Base-by-base conservation (phyloP, 2,797 vertebrate genomes). In the Amblyraja radiata region DNA sequence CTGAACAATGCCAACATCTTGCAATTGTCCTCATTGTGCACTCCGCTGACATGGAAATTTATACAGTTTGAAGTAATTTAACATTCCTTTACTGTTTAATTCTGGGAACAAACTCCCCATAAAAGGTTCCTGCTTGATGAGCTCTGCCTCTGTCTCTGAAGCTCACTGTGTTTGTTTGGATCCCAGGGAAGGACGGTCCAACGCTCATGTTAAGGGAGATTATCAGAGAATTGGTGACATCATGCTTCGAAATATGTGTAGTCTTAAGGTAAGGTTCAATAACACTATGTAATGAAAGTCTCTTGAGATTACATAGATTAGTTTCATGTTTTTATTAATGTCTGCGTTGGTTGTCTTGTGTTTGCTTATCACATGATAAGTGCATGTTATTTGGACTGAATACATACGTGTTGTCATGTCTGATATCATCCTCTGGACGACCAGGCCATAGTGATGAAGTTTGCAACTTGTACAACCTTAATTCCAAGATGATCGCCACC, bases 151-250 rank as follows among this genome's bases (percentile, higher is more conserved):
- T 25, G 16, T 6, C 0, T 7, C 21, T 14, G 10, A 7, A 71
- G 7, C 0, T 76, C 39, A 54, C 13, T 92, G 68, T 54, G 14
- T 92, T 54, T 84, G 10, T 74, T 92, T 76, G 23, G 5, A 74
- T 94, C 93, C n/a, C 95, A 99, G 99, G 99, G 98, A 99, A 95
- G 97, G 97, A 1, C 97, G 96, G 88, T 96, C 96, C 6, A 97
- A 96, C 0, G 96, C 97, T 93, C 97, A 97, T 0, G 93, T 95
- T 61, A 97, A 97, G 93, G 97, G 97, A 6, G 96, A 98, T 95
- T 97, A 96, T 94, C 98, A 98, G 4, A 97, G 97, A 93, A 98
- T 99, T 0, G 99, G 99, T 0, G 99, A 99, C 0, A 96, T 99
- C 94, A 98, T 99, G 97, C 97, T 99, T 94, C 97, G 96, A 95